These are phyloP conservation scores for Sialia sialis DNA, from an alignment of 2,113 vertebrate genomes.

Conservation along the genomic window DNA sequence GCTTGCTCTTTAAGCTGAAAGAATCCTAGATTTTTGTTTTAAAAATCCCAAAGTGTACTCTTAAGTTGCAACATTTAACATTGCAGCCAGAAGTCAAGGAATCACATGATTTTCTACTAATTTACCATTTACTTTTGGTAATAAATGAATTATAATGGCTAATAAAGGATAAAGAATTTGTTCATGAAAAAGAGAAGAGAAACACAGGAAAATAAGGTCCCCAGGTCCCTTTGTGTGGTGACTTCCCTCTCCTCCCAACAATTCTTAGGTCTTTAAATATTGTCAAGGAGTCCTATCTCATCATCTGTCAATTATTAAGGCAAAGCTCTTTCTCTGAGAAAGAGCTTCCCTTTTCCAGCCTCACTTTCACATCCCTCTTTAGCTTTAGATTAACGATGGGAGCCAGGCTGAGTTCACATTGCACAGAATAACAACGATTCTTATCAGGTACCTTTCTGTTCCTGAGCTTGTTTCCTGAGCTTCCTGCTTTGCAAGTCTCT, in stretches of 20 bases:
- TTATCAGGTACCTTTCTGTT: not conserved
- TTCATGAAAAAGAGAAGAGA: not conserved
- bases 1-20: not conserved
- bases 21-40: not conserved
- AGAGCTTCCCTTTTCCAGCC: not conserved
- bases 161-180: not conserved
- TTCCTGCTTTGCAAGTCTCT: not conserved
- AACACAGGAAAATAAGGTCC: not conserved
- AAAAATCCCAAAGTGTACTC: not conserved
- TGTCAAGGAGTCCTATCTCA: not conserved
- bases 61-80: not conserved
- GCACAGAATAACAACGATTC: not conserved
- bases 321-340: not conserved
- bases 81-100: not conserved
- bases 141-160: not conserved
- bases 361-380: not conserved
- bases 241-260: not conserved
- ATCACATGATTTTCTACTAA: not conserved
- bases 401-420: not conserved
- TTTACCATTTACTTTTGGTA: not conserved
- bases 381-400: not conserved
- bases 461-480: not conserved
- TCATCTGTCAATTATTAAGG: not conserved
- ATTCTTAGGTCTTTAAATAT: not conserved
- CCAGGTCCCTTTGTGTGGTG: not conserved